These are phyloP conservation scores for Magallana ariakensis DNA, from an alignment of 1,140 invertebrate species.

Conservation along the genomic window DNA sequence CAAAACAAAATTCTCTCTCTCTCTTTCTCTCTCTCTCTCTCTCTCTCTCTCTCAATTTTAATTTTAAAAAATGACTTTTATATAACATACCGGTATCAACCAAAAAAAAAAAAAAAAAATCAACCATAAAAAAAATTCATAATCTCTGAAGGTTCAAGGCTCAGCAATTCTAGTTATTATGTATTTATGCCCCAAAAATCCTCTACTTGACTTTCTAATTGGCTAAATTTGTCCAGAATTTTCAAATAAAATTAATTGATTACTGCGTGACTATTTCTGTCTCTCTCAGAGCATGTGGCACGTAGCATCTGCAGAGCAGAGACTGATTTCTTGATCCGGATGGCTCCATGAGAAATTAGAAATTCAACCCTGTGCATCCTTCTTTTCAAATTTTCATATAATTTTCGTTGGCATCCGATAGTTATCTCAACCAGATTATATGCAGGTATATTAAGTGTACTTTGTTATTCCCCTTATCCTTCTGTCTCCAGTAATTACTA, in stretches of 20 bases:
- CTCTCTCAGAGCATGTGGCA: neutral
- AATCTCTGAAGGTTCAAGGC: neutral
- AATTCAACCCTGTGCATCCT: constrained; percentile 29
- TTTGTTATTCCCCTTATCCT: constrained; percentile 6
- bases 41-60: no score
- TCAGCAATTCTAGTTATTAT: neutral
- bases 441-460: constrained; percentile 36
- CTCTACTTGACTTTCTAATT: constrained; percentile 22
- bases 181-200: constrained; percentile 4
- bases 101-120: no score
- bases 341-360: constrained; percentile 33
- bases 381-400: constrained; percentile 30
- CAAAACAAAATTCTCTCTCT: no score
- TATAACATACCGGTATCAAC: no score
- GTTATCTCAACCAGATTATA: constrained; percentile 22
- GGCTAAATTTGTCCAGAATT: constrained; percentile 6
- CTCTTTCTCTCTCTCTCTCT: no score
- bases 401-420: constrained; percentile 16
- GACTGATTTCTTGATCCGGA: constrained; percentile 23
- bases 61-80: no score
- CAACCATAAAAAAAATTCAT: no score
- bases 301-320: neutral
- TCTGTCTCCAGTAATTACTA: neutral
- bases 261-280: constrained; percentile 29
- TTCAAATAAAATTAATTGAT: constrained; percentile 15